Evolutionary conservation across 37 sponge, comb jelly and placozoan species (phyloP).

Genomic region (Spongilla lacustris): DNA sequence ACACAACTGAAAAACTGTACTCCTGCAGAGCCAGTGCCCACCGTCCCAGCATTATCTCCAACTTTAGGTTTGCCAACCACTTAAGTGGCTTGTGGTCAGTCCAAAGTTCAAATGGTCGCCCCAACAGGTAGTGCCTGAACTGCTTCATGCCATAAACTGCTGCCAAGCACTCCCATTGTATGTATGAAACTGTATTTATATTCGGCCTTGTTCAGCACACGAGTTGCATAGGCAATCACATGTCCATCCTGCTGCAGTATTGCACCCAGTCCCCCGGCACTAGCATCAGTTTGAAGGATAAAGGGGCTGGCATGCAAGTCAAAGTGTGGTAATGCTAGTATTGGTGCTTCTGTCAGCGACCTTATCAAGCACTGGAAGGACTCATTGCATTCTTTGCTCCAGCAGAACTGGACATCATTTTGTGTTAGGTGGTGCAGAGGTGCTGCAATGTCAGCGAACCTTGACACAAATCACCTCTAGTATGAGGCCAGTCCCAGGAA

Average conservation of each 20-base stretch:
- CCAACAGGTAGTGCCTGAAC: slow-evolving; percentile 61
- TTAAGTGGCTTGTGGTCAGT: slow-evolving; percentile 64
- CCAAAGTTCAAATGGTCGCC: slow-evolving; percentile 26
- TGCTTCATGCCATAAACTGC: slow-evolving; percentile 54
- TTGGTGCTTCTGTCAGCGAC: slow-evolving; percentile 32
- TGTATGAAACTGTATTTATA: slow-evolving; percentile 44
- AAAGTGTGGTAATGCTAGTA: slow-evolving; percentile 56
- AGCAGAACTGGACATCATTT: slow-evolving; percentile 36
- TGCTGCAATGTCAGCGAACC: slow-evolving; percentile 60
- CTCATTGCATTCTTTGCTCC: slow-evolving; percentile 23
- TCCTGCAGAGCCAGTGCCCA: slow-evolving; percentile 61
- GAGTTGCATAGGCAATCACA: slow-evolving; percentile 47
- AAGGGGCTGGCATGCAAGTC: slow-evolving; percentile 23
- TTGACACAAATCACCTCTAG: slow-evolving; percentile 48
- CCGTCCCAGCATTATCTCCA: slow-evolving; percentile 52
- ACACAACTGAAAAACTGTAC: slow-evolving; percentile 37
- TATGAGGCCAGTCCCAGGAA: slow-evolving; percentile 69
- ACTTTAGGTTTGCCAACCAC: slow-evolving; percentile 62
- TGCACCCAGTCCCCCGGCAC: too few species aligned
- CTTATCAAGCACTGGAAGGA: slow-evolving; percentile 48
- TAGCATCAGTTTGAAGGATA: slow-evolving; percentile 52
- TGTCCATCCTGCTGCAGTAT: slow-evolving; percentile 53
- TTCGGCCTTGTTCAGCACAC: slow-evolving; percentile 45
- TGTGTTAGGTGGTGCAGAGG: slow-evolving; percentile 54
- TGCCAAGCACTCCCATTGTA: slow-evolving; percentile 43